Evolutionary conservation across 2,113 vertebrate species (phyloP).

Genomic region (Hippolais icterina): DNA sequence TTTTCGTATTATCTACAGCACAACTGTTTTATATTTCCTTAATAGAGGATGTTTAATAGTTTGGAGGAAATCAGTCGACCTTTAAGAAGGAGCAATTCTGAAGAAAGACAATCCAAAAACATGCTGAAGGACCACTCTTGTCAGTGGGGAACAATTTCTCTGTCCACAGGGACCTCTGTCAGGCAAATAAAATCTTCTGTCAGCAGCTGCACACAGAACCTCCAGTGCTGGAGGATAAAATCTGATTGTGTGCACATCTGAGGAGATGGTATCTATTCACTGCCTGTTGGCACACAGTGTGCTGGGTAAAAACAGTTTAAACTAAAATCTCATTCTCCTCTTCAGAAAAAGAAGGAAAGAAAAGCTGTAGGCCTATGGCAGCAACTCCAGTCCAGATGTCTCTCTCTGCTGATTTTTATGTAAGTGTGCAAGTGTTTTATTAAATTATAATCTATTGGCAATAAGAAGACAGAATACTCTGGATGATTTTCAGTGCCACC

Average conservation of each 20-base stretch:
- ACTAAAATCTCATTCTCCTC: neutral
- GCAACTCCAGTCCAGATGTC: neutral
- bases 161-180: neutral
- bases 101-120: neutral
- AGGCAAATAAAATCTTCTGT: conserved; percentile 40
- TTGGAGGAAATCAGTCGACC: neutral
- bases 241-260: neutral
- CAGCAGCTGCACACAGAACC: conserved; percentile 33
- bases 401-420: neutral
- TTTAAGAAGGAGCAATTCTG: neutral
- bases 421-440: neutral
- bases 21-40: neutral
- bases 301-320: neutral
- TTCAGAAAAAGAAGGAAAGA: neutral
- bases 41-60: neutral
- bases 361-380: neutral
- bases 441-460: neutral
- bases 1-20: neutral
- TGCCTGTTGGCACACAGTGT: neutral
- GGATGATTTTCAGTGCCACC: neutral
- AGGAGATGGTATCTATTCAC: conserved; percentile 23
- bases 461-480: neutral
- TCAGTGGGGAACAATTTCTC: neutral
- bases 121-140: neutral
- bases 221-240: conserved; percentile 5